phyloP scores from a whole-genome alignment of 2,113 vertebrate genomes.

The Ammodramus savannarum region DNA sequence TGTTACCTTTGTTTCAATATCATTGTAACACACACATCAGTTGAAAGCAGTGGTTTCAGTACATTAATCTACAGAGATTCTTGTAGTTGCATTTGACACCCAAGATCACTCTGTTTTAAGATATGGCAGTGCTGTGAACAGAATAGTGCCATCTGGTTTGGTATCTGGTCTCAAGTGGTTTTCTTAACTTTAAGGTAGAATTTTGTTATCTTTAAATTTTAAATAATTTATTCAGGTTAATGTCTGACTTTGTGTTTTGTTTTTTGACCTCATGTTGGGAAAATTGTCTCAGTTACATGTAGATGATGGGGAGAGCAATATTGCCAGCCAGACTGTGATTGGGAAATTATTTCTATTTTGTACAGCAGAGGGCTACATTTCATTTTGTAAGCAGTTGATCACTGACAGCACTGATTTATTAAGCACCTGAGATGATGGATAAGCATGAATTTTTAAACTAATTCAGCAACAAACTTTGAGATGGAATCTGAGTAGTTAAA shows the following conservation, averaged over 20 bases:
- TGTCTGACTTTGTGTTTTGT: background rate
- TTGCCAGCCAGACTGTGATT: background rate
- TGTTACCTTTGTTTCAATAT: background rate
- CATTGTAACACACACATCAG: background rate
- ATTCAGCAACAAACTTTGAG: background rate
- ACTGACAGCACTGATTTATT: background rate
- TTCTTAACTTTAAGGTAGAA: background rate
- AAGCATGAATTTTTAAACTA: background rate
- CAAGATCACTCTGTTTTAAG: background rate
- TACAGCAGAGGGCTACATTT: conserved; percentile 54
- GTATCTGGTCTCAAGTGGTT: background rate
- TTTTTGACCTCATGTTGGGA: background rate
- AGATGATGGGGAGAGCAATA: background rate
- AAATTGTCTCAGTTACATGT: background rate
- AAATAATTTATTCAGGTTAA: background rate
- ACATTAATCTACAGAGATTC: background rate
- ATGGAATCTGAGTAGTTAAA: background rate
- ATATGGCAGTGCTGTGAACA: background rate
- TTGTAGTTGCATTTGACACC: background rate
- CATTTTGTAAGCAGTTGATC: background rate
- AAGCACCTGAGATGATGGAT: background rate
- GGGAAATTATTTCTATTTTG: conserved; percentile 16
- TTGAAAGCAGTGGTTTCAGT: background rate
- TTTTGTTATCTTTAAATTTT: background rate
- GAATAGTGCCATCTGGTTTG: background rate